These are phyloP conservation scores for Sympetrum striolatum DNA, from an alignment of 2,888 invertebrate species.

Conservation along the genomic window DNA sequence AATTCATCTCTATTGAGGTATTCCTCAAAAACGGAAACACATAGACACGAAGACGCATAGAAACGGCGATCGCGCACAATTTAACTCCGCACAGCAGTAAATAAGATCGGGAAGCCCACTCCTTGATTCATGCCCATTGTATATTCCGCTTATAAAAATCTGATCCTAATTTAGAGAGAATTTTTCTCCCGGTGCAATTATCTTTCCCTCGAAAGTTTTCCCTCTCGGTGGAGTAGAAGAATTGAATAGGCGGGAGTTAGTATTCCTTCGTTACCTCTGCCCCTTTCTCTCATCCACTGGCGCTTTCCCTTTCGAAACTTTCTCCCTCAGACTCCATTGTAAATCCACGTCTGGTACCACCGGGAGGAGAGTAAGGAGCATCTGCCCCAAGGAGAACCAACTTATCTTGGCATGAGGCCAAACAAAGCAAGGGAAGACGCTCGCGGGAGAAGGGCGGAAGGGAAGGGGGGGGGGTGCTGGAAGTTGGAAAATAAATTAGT, in stretches of 20 bases:
- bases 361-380: neutral
- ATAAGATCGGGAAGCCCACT: too few relatives aligned
- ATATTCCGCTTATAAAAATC: neutral
- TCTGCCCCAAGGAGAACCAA: conserved; percentile 27
- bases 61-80: too few relatives aligned
- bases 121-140: neutral
- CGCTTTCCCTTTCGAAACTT: conserved; percentile 18
- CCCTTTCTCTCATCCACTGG: neutral
- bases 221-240: neutral
- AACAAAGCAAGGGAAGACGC: conserved; percentile 8
- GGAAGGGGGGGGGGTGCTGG: neutral
- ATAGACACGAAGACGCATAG: too few relatives aligned
- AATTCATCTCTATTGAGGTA: too few relatives aligned
- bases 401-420: conserved; percentile 21
- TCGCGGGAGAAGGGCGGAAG: neutral
- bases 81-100: too few relatives aligned
- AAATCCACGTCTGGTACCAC: neutral
- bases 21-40: too few relatives aligned
- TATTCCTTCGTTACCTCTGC: neutral
- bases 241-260: neutral
- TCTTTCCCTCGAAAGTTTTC: neutral
- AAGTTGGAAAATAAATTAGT: conserved; percentile 23
- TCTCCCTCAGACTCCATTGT: conserved; percentile 13
- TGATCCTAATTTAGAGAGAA: neutral
- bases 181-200: neutral